Conservation (phyloP, 1,140 invertebrate genomes). For the Chironomus tepperi region DNA sequence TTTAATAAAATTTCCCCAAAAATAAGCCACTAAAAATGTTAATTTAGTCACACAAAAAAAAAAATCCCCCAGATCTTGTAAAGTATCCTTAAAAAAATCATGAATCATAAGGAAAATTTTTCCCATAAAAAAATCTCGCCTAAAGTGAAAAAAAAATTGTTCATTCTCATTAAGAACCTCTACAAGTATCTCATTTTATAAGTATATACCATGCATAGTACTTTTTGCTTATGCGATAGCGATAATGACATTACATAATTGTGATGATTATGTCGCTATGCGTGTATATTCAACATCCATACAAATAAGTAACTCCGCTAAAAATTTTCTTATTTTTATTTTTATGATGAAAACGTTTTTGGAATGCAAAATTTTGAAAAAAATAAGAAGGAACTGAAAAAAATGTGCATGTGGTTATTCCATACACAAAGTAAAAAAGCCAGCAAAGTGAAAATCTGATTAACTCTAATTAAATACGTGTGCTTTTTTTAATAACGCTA, state of each 20-base stretch:
- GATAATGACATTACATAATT: not conserved
- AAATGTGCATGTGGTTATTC: too few relatives aligned
- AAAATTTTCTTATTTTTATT: not conserved
- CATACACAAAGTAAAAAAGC: not conserved
- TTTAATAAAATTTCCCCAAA: too few relatives aligned
- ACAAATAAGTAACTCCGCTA: not conserved
- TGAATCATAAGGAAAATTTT: too few relatives aligned
- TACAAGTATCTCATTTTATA: conserved; percentile 20
- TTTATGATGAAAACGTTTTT: not conserved
- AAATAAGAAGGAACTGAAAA: too few relatives aligned
- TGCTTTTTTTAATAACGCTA: not conserved
- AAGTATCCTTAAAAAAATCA: too few relatives aligned
- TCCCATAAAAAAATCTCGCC: too few relatives aligned
- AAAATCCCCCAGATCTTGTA: too few relatives aligned
- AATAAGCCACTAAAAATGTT: too few relatives aligned
- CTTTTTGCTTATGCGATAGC: too few relatives aligned
- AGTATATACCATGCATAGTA: conserved; percentile 27
- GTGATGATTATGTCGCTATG: not conserved
- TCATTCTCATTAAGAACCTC: too few relatives aligned
- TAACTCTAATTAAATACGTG: conserved; percentile 8
- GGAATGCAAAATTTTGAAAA: not conserved
- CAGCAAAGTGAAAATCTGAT: not conserved
- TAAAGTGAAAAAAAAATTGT: too few relatives aligned
- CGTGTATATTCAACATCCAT: not conserved
- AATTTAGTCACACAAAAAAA: too few relatives aligned